A percentile compares a stretch with the other conserved stretches of the same genome.
These are phyloP conservation scores for Mya arenaria DNA, from an alignment of 1,140 invertebrate genomes.

Conservation along the genomic window DNA sequence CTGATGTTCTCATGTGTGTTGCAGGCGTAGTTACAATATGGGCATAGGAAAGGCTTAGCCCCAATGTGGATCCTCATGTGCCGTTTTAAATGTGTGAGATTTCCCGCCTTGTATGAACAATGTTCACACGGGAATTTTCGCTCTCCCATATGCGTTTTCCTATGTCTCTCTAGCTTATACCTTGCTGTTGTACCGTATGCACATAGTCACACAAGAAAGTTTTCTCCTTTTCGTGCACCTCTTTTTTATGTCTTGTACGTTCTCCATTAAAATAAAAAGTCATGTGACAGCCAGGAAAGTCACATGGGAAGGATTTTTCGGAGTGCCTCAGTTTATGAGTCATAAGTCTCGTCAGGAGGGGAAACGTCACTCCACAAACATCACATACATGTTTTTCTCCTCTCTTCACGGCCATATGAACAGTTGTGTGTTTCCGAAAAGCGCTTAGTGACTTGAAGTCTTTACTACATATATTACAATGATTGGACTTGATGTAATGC, in stretches of 20 bases:
- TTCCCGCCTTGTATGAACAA: constrained; percentile 83
- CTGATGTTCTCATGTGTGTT: constrained; percentile 92
- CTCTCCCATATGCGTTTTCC: constrained; percentile 75
- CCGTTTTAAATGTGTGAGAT: constrained; percentile 72
- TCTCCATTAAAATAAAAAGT: too few relatives aligned
- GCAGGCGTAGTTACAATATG: constrained; percentile 89
- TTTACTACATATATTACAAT: constrained; percentile 73
- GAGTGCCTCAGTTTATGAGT: constrained; percentile 85
- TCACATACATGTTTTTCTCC: constrained; percentile 82
- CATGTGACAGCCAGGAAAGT: constrained; percentile 79
- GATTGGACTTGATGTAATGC: constrained; percentile 64
- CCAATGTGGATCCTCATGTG: constrained; percentile 93
- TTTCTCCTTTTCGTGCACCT: too few relatives aligned
- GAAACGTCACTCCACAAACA: constrained; percentile 84
- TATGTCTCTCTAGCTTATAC: constrained; percentile 87
- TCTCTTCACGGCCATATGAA: constrained; percentile 66
- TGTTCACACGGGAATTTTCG: constrained; percentile 89
- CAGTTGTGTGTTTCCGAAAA: constrained; percentile 68
- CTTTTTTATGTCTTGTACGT: too few relatives aligned
- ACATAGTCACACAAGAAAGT: constrained; percentile 86
- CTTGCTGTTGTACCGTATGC: constrained; percentile 88
- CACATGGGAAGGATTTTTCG: constrained; percentile 84
- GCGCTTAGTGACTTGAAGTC: constrained; percentile 68
- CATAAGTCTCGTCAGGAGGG: constrained; percentile 83
- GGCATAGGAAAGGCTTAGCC: constrained; percentile 90